Evolutionary conservation across 2,888 invertebrate genomes (phyloP), one percentile per base, ranked within the genome.

Genomic region (Stenichneumon culpator): DNA sequence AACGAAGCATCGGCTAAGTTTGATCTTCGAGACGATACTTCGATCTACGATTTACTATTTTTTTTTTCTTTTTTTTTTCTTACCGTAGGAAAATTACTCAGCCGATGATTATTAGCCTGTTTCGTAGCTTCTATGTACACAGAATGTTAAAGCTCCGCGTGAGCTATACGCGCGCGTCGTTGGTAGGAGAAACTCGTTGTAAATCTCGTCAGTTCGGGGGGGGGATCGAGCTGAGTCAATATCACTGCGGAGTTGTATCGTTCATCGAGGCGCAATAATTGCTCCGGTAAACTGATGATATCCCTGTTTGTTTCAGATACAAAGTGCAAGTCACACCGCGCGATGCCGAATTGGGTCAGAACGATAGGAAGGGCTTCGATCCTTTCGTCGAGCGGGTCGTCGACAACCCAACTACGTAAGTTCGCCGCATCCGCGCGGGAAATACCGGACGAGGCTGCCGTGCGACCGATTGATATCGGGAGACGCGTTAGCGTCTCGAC

Each of bases 371-470:
- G 80, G 95, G 96, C 54, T 97, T 95, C 92, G 97, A 98, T 94
- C 97, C 97, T 0, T 97, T 98, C 93, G 93, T 95, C 67, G 96
- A 96, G 89, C 95, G 98, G 77, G 95, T 96, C 89, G 94, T 96
- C 90, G 96, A 96, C 69, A 97, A 97, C 94, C 97, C 97, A 82
- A 97, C 97, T 86, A 97, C 97, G 97, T 97, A 95, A 97, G 97
- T 96, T 79, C 22, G n/a, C 52, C 11, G 14, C n/a, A 65, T 36
- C n/a, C 19, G 54, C 28, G 16, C 11, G 14, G 5, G 14, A 1
- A 60, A 28, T 1, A 6, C 2, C 2, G 39, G 39, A 39, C 32
- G 32, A 32, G n/a, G n/a, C n/a, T n/a, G 39, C 11, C 44, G 44
- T 47, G 16, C 14, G 16, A 47, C 44, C 44, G 16, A 47, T 47